phyloP scores from a whole-genome alignment of 2,797 vertebrate genomes.

The Tympanoctomys barrerae region DNA sequence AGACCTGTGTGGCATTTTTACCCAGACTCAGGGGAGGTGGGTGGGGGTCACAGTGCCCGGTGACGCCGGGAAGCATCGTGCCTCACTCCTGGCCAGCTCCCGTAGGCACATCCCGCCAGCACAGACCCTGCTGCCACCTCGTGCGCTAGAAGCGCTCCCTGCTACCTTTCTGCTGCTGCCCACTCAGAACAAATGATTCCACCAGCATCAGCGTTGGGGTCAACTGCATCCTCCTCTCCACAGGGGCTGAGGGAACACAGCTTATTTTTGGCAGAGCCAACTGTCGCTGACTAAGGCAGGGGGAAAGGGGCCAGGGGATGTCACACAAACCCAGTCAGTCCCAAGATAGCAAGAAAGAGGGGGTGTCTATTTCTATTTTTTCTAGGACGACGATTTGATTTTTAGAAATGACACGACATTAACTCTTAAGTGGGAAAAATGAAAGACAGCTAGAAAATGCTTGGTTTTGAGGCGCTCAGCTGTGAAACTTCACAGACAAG shows the following conservation, averaged over 20 bases:
- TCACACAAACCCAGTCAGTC: background rate
- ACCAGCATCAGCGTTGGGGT: background rate
- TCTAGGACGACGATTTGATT: background rate
- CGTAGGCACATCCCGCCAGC: background rate
- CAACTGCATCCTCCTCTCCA: background rate
- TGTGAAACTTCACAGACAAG: background rate
- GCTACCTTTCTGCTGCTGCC: background rate
- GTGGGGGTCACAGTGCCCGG: too few species aligned
- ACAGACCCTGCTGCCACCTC: background rate
- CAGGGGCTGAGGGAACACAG: background rate
- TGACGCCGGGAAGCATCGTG: background rate
- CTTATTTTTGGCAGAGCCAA: constrained; percentile 58
- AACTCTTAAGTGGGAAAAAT: constrained; percentile 24
- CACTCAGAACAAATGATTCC: constrained; percentile 35
- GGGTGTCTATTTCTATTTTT: constrained; percentile 41
- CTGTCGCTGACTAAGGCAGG: background rate
- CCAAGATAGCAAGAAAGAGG: background rate
- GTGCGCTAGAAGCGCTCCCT: background rate
- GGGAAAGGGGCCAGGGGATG: background rate
- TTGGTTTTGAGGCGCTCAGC: constrained; percentile 16
- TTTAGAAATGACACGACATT: constrained; percentile 64
- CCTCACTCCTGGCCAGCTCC: background rate
- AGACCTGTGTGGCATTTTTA: background rate
- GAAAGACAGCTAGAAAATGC: constrained; percentile 16
- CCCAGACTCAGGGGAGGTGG: background rate